phyloP scores from a whole-genome alignment of 2,888 invertebrate genomes.

The Drosophila parthenogenetica region DNA sequence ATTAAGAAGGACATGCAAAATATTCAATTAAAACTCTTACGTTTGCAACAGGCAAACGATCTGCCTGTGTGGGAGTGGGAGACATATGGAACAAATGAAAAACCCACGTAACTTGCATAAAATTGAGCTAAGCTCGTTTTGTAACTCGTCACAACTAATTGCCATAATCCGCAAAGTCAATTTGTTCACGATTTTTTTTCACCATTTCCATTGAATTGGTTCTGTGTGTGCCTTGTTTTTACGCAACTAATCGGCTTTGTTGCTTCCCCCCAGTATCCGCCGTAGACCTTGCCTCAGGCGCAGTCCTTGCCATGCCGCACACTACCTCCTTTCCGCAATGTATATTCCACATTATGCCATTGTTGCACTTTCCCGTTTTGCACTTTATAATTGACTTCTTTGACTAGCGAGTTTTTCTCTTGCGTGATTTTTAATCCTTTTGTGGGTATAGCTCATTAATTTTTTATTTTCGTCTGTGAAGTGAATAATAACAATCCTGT shows the following conservation, averaged over 20 bases:
- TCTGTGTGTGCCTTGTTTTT: slow-evolving; percentile 54
- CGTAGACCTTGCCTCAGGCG: no score
- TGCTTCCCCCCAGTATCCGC: not conserved
- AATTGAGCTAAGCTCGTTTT: slow-evolving; percentile 53
- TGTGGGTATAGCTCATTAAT: not conserved
- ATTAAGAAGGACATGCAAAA: not conserved
- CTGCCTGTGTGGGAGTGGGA: not conserved
- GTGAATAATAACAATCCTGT: no score
- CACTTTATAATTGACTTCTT: slow-evolving; percentile 49
- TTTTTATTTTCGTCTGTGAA: not conserved
- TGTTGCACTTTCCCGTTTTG: slow-evolving; percentile 18
- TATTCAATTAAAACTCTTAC: not conserved
- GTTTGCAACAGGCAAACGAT: not conserved
- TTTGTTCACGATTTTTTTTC: slow-evolving; percentile 26
- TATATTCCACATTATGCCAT: not conserved
- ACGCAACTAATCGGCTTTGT: slow-evolving; percentile 72
- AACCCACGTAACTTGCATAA: slow-evolving; percentile 29
- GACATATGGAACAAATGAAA: not conserved
- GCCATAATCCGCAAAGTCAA: slow-evolving; percentile 69
- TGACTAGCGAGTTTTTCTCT: slow-evolving; percentile 43
- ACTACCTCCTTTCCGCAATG: no score
- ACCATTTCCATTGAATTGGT: slow-evolving; percentile 25
- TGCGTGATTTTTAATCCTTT: slow-evolving; percentile 46
- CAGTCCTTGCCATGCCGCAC: not conserved
- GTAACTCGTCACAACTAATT: slow-evolving; percentile 66